Conservation (phyloP, 2,113 vertebrate species). For the Caloenas nicobarica region DNA sequence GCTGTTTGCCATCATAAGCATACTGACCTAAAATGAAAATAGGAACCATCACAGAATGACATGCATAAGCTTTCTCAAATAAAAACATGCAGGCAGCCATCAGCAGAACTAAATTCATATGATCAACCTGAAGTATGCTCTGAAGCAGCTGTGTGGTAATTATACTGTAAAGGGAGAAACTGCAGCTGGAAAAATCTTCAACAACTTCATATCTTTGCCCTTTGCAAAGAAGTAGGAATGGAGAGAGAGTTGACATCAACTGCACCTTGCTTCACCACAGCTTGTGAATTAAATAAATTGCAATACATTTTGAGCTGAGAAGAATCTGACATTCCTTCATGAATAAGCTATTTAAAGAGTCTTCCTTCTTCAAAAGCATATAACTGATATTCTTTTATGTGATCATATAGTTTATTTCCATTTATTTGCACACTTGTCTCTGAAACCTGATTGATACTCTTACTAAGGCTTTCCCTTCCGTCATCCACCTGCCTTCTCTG, state of each 20-base stretch:
- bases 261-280: background rate
- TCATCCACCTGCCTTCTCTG: background rate
- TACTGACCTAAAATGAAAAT: constrained; percentile 47
- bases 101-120: constrained; percentile 27
- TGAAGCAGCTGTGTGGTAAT: constrained; percentile 49
- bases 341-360: background rate
- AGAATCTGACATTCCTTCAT: background rate
- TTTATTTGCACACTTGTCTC: background rate
- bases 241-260: background rate
- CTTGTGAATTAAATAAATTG: constrained; percentile 19
- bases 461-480: background rate
- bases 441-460: background rate
- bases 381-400: background rate
- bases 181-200: constrained; percentile 50
- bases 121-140: constrained; percentile 37
- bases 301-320: background rate
- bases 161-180: background rate
- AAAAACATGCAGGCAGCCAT: constrained; percentile 4
- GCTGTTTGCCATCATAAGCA: constrained; percentile 2
- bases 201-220: background rate
- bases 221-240: background rate
- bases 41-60: background rate
- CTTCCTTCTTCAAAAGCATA: background rate
- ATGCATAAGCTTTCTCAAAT: background rate
- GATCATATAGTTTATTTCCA: background rate